These are phyloP conservation scores for Mastigias papua DNA, from an alignment of 30 jellyfish, hydroid and myxozoan species.

Conservation along the genomic window DNA sequence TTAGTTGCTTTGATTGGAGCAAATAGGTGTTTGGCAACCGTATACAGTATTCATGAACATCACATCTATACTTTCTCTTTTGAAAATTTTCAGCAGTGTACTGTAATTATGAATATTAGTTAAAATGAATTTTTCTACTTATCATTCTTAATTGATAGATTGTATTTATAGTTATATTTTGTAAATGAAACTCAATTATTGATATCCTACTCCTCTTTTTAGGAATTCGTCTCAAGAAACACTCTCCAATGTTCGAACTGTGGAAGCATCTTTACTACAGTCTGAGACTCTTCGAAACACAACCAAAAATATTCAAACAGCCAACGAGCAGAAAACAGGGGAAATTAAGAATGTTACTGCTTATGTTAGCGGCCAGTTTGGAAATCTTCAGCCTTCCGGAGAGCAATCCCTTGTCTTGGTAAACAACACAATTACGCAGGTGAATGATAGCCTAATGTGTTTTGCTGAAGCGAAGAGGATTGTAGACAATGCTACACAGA, in stretches of 20 bases:
- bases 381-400: constrained; percentile 63
- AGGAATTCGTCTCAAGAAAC: constrained; percentile 89
- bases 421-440: constrained; percentile 79
- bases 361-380: constrained; percentile 67
- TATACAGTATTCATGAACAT: too few relatives aligned
- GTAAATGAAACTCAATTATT: too few relatives aligned
- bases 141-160: too few relatives aligned
- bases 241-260: constrained; percentile 60
- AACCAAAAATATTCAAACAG: constrained; percentile 41
- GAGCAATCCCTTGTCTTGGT: constrained; percentile 63
- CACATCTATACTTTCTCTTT: too few relatives aligned
- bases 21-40: too few relatives aligned
- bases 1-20: too few relatives aligned
- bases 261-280: constrained; percentile 55
- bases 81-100: too few relatives aligned
- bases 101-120: too few relatives aligned
- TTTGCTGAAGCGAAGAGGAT: constrained; percentile 76
- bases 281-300: constrained; percentile 73
- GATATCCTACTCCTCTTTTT: too few relatives aligned
- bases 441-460: constrained; percentile 85
- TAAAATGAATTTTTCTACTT: too few relatives aligned
- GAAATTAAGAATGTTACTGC: constrained; percentile 72
- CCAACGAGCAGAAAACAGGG: constrained; percentile 45
- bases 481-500: constrained; percentile 81
- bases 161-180: too few relatives aligned